These are phyloP conservation scores for Nematolebias whitei DNA, from an alignment of 2,113 vertebrate genomes.

Conservation along the genomic window DNA sequence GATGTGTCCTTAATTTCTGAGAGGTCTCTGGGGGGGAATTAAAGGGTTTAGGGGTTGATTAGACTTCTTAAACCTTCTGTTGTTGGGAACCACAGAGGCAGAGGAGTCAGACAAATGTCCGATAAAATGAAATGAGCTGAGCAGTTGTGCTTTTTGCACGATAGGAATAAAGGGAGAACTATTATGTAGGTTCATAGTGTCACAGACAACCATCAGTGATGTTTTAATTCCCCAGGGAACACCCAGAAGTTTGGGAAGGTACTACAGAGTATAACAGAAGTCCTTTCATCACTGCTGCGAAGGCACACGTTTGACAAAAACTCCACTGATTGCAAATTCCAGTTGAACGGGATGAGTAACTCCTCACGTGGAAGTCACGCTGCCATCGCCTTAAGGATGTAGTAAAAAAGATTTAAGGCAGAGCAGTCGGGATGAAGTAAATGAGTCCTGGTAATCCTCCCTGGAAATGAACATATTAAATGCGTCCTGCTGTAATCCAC, in stretches of 20 bases:
- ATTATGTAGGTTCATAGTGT: slow-evolving; percentile 19
- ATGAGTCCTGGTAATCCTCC: slow-evolving; percentile 67
- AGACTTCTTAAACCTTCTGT: slow-evolving; percentile 11
- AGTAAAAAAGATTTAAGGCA: slow-evolving; percentile 44
- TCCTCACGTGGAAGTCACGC: slow-evolving; percentile 23
- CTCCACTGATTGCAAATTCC: slow-evolving; percentile 2
- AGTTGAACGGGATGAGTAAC: slow-evolving; percentile 2
- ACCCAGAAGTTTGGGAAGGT: slow-evolving; percentile 2
- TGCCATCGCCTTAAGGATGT: slow-evolving; percentile 43
- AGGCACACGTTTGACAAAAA: slow-evolving; percentile 1
- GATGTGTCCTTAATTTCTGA: slow-evolving; percentile 53
- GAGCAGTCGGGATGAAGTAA: slow-evolving; percentile 58
- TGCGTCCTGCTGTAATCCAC: slow-evolving; percentile 62
- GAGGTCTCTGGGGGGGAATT: slow-evolving; percentile 15
- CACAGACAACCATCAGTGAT: slow-evolving; percentile 1
- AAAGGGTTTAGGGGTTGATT: slow-evolving; percentile 30
- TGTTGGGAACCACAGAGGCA: slow-evolving; percentile 19
- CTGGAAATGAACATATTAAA: slow-evolving; percentile 51
- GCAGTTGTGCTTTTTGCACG: slow-evolving; percentile 1
- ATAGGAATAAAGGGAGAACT: slow-evolving; percentile 27
- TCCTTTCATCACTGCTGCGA: background rate
- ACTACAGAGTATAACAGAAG: too few relatives aligned
- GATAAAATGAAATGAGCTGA: slow-evolving; percentile 22
- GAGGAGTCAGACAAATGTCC: slow-evolving; percentile 16
- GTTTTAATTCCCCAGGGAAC: slow-evolving; percentile 19